Base-by-base conservation (phyloP, 2,113 vertebrate species). In the Albula goreensis region DNA sequence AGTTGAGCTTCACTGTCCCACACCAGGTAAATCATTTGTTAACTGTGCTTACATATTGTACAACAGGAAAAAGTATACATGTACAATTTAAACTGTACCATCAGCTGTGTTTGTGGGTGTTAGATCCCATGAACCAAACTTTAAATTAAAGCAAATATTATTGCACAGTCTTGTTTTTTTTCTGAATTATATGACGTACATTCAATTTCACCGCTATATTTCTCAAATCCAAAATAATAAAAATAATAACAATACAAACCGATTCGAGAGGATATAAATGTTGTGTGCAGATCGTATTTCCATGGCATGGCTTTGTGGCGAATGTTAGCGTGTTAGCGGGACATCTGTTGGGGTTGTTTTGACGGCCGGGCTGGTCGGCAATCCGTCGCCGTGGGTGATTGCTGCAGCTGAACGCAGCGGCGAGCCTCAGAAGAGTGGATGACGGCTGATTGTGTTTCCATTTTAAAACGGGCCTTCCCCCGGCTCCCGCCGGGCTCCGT, bases 341-440 rank as follows among this genome's bases (percentile, higher is more conserved):
- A 92, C 93, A 86, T 89, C 87, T 90, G 90, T 85, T 82, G 19
- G 78, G 87, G 78, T 89, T 92, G 86, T 93, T 94, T 93, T 90
- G 91, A 86, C 92, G 86, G 88, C 84, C 87, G 85, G 31, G 86
- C 91, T 7, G 63, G 63, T 2, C 17, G 90, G 91, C 90, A 92
- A 86, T 80, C 87, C 78, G 49, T 0, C 31, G 60, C 60, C 60
- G 12, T 56, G 86, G 86, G 80, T 78, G 90, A 92, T 84, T 19
- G 89, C 87, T 88, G 84, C 19, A 50, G 88, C 81, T 86, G 89
- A 92, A 91, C 15, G 83, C 84, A 22, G 83, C 74, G 79, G 51
- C 78, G 57, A 15, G 41, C 84, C 31, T 41, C 88, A 83, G 81
- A 56, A 85, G 91, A 86, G 50, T 85, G 88, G 85, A 86, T 13